Evolutionary conservation across 2,797 vertebrate genomes (phyloP).

Genomic region (Peromyscus attwateri): DNA sequence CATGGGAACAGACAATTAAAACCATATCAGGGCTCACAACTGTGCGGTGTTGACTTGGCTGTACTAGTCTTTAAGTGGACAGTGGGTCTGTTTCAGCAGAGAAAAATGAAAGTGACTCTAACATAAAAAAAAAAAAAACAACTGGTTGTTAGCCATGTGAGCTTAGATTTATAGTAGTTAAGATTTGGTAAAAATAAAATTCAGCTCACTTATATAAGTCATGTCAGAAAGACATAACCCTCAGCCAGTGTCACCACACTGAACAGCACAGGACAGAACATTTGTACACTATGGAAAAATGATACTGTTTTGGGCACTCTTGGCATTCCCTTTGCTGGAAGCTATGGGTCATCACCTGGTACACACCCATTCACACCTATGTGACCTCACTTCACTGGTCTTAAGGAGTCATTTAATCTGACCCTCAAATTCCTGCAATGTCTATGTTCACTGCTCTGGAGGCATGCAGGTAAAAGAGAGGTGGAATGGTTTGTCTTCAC

Average conservation of each 20-base stretch:
- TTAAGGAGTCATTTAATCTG: not conserved
- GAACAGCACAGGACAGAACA: not conserved
- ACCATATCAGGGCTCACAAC: not conserved
- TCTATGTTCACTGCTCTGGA: not conserved
- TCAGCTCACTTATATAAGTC: not conserved
- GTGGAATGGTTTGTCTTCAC: not conserved
- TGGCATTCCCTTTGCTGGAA: not conserved
- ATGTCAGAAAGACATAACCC: not conserved
- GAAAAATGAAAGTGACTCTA: not conserved
- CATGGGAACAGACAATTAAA: not conserved
- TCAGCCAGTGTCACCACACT: not conserved
- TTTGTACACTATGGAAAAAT: not conserved
- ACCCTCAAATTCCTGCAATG: not conserved
- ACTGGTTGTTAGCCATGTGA: not conserved
- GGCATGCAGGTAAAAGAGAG: not conserved
- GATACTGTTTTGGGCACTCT: rapidly evolving
- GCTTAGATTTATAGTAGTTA: not conserved
- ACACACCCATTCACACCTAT: not conserved
- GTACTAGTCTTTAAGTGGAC: not conserved
- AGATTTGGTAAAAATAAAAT: not conserved
- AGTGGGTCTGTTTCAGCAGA: not conserved
- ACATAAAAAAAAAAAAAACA: not conserved
- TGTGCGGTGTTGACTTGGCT: not conserved
- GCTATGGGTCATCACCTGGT: not conserved
- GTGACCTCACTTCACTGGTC: too few relatives aligned